phyloP scores from a whole-genome alignment of 2,888 invertebrate genomes.

The Polymixis lichenea region DNA sequence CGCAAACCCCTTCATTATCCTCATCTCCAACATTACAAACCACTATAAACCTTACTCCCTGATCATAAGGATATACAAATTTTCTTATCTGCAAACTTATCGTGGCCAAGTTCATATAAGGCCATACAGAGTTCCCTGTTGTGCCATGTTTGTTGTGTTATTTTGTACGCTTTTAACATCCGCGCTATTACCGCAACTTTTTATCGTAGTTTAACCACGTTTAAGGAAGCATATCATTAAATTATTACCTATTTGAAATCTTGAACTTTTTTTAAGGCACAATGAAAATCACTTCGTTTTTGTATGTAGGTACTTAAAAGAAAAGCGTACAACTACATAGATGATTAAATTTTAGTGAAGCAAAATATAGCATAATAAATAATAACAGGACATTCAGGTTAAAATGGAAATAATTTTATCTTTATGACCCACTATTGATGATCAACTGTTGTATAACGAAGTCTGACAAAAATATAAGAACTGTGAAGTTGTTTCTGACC shows the following conservation, averaged over 20 bases:
- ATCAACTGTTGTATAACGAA: not conserved
- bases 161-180: constrained; percentile 88
- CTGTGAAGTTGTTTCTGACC: not conserved
- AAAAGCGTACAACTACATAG: not conserved
- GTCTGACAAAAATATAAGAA: not conserved
- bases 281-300: too few relatives aligned
- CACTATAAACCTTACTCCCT: constrained; percentile 58
- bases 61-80: constrained; percentile 42
- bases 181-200: constrained; percentile 87
- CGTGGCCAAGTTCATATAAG: constrained; percentile 72
- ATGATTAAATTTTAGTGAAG: not conserved
- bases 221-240: constrained; percentile 30
- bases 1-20: constrained; percentile 63
- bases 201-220: constrained; percentile 78
- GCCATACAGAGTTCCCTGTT: constrained; percentile 79
- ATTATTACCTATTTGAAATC: not conserved
- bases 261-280: not conserved
- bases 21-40: constrained; percentile 53
- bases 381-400: not conserved
- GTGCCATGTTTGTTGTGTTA: constrained; percentile 85
- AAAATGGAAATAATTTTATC: not conserved
- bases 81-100: constrained; percentile 48
- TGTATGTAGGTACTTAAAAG: not conserved
- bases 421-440: not conserved
- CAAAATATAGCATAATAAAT: not conserved